These are phyloP conservation scores for Brachypodius melanocephalos DNA, from an alignment of 2,113 vertebrate genomes.

Conservation along the genomic window DNA sequence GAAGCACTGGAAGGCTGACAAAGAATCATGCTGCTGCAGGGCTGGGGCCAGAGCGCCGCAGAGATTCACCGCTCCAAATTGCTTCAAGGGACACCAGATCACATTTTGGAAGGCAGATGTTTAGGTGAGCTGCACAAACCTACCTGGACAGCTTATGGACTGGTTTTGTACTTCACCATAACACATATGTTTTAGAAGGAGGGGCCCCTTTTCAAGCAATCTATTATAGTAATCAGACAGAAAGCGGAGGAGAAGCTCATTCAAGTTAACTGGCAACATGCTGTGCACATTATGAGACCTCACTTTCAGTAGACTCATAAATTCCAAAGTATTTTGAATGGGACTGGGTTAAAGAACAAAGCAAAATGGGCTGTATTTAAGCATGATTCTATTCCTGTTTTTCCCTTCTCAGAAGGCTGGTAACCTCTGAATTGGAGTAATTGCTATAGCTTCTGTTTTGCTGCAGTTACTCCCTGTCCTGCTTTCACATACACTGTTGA, in stretches of 20 bases:
- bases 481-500: background rate
- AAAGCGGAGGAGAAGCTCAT: constrained; percentile 59
- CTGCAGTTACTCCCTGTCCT: constrained; percentile 50
- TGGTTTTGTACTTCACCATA: background rate
- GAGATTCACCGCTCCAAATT: background rate
- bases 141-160: background rate
- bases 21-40: background rate
- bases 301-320: constrained; percentile 43
- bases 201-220: constrained; percentile 6
- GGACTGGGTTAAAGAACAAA: constrained; percentile 59
- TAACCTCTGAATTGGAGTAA: constrained; percentile 46
- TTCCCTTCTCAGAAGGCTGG: constrained; percentile 51
- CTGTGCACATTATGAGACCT: constrained; percentile 50
- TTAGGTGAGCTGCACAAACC: background rate
- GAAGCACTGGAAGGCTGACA: constrained; percentile 30
- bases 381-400: background rate
- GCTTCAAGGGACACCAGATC: background rate
- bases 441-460: constrained; percentile 46
- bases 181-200: background rate
- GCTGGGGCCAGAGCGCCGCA: accelerated
- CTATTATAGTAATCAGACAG: constrained; percentile 4
- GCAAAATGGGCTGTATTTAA: constrained; percentile 22
- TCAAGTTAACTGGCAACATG: constrained; percentile 48
- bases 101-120: background rate
- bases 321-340: constrained; percentile 13